Evolutionary conservation across 2,797 vertebrate species (phyloP).

Genomic region (Agapornis canus): DNA sequence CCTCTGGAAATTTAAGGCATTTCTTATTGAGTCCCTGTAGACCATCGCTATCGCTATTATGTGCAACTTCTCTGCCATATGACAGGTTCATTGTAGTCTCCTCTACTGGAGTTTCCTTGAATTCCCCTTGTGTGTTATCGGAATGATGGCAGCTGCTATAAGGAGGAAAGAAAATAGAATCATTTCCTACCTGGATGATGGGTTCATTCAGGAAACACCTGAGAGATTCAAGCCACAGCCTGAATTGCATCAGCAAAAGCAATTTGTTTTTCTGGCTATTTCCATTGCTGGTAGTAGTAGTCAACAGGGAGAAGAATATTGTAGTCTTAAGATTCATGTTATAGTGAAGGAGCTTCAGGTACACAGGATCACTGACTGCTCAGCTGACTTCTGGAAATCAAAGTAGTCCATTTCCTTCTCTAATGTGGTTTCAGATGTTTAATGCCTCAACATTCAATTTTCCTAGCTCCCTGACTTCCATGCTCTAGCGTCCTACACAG

Average conservation of each 20-base stretch:
- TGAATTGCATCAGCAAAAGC: not conserved
- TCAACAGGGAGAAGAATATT: not conserved
- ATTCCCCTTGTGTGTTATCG: not conserved
- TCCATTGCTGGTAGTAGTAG: not conserved
- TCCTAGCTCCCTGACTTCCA: not conserved
- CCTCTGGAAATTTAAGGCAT: not conserved
- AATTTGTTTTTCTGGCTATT: slow-evolving; percentile 38
- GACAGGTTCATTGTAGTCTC: not conserved
- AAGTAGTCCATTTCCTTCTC: not conserved
- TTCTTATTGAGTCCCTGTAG: not conserved
- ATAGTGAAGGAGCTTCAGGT: not conserved
- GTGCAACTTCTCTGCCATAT: not conserved
- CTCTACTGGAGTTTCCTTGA: not conserved
- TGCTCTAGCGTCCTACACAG: fast-evolving
- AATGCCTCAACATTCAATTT: not conserved
- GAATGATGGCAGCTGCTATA: not conserved
- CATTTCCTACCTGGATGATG: slow-evolving; percentile 36
- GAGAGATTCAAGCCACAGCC: not conserved
- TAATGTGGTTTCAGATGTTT: not conserved
- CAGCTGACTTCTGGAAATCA: not conserved
- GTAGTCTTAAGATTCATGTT: not conserved
- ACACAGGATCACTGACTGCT: not conserved
- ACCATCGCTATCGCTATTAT: not conserved
- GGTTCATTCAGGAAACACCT: slow-evolving; percentile 24
- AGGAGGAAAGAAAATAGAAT: slow-evolving; percentile 4